phyloP scores from a whole-genome alignment of 2,888 invertebrate species.

The Kuschelorhynchus macadamiae region DNA sequence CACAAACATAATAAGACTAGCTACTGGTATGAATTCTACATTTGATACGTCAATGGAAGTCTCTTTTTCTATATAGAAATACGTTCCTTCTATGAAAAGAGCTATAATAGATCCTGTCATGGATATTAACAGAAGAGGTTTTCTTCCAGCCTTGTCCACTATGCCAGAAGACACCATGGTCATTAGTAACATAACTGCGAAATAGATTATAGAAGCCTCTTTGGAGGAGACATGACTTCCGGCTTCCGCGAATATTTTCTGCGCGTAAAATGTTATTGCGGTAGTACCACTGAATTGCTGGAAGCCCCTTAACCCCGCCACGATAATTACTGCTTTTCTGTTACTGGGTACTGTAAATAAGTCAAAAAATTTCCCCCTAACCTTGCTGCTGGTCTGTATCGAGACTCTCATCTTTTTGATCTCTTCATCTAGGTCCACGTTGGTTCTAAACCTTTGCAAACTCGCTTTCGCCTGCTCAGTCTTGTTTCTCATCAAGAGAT shows the following conservation, averaged over 20 bases:
- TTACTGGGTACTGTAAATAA: slow-evolving; percentile 56
- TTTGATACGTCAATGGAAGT: slow-evolving; percentile 62
- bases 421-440: slow-evolving; percentile 53
- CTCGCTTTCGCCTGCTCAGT: slow-evolving; percentile 69
- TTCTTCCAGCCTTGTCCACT: slow-evolving; percentile 73
- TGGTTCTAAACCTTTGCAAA: slow-evolving; percentile 68
- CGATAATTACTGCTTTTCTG: slow-evolving; percentile 56
- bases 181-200: slow-evolving; percentile 73
- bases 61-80: slow-evolving; percentile 68
- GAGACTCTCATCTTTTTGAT: slow-evolving; percentile 52
- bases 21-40: slow-evolving; percentile 68
- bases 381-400: slow-evolving; percentile 52
- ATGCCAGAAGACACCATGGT: slow-evolving; percentile 72
- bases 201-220: slow-evolving; percentile 61
- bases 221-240: slow-evolving; percentile 67
- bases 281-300: slow-evolving; percentile 75
- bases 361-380: slow-evolving; percentile 54
- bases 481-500: slow-evolving; percentile 66
- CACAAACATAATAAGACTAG: slow-evolving; percentile 69
- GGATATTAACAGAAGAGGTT: slow-evolving; percentile 71
- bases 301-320: slow-evolving; percentile 55
- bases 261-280: slow-evolving; percentile 75
- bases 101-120: slow-evolving; percentile 68
- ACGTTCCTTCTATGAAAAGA: slow-evolving; percentile 67
- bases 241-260: slow-evolving; percentile 68